A percentile compares a stretch with the other conserved stretches of the same genome.
phyloP scores from a whole-genome alignment of 2,888 invertebrate species.

The Prosopocoilus inquinatus region DNA sequence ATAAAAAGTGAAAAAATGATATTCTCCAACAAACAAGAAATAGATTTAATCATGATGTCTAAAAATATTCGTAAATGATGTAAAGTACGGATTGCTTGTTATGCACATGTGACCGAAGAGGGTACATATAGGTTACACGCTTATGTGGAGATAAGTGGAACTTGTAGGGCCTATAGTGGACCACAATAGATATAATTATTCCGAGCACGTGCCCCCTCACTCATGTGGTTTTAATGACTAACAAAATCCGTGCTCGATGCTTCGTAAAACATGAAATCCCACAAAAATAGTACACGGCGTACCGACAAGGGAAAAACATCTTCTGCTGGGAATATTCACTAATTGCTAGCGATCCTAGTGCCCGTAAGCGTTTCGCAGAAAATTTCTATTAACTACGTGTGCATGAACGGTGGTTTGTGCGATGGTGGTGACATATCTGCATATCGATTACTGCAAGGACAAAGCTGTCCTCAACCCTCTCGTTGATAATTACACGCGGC shows the following conservation, averaged over 20 bases:
- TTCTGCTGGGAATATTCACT: neutral
- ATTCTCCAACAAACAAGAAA: too few relatives aligned
- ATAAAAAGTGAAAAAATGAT: too few relatives aligned
- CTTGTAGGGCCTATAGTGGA: slow-evolving; percentile 1
- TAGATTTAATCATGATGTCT: too few relatives aligned
- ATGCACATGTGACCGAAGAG: too few relatives aligned
- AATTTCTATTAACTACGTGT: slow-evolving; percentile 1
- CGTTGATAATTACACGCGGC: slow-evolving; percentile 47
- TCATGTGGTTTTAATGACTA: slow-evolving; percentile 35
- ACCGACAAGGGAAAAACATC: neutral
- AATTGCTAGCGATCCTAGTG: neutral
- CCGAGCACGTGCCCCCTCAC: slow-evolving; percentile 29
- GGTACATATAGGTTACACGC: neutral
- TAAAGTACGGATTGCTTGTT: too few relatives aligned
- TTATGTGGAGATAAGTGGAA: neutral
- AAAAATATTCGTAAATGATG: too few relatives aligned
- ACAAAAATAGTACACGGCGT: slow-evolving; percentile 9
- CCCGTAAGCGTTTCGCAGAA: neutral
- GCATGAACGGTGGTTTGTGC: neutral
- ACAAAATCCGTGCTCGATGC: slow-evolving; percentile 43
- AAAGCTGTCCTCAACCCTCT: slow-evolving; percentile 32
- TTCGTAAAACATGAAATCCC: neutral
- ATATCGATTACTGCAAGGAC: slow-evolving; percentile 24
- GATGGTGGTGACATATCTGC: slow-evolving; percentile 10
- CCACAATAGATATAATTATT: slow-evolving; percentile 29